A percentile compares a stretch with the other conserved stretches of the same genome.
phyloP scores from a whole-genome alignment of 2,113 vertebrate genomes.

The Kryptolebias marmoratus region DNA sequence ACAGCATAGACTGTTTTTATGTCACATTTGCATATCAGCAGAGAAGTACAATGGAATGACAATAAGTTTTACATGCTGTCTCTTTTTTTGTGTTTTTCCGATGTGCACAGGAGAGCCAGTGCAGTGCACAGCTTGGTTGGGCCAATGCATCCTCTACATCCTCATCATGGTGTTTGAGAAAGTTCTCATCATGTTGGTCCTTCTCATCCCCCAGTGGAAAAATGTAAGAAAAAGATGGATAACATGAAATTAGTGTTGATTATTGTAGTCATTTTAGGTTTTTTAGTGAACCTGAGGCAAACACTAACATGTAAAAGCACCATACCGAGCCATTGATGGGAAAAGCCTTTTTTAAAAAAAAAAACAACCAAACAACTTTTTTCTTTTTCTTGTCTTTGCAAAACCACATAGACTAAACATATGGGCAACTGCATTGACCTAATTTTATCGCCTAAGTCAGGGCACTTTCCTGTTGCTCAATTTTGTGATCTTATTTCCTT shows the following conservation, averaged over 20 bases:
- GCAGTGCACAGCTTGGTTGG: slow-evolving; percentile 93
- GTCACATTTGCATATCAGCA: background rate
- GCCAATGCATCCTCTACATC: slow-evolving; percentile 96
- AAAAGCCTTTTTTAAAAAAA: no score
- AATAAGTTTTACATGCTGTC: background rate
- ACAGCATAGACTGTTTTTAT: background rate
- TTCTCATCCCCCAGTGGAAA: slow-evolving; percentile 97
- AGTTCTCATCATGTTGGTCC: slow-evolving; percentile 92
- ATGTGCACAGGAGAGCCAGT: slow-evolving; percentile 88
- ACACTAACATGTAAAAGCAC: no score
- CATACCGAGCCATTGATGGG: no score
- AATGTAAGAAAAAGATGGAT: slow-evolving; percentile 81
- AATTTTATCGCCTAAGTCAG: no score
- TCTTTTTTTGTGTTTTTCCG: background rate
- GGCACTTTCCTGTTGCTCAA: no score
- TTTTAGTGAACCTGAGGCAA: no score
- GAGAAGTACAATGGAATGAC: slow-evolving; percentile 13
- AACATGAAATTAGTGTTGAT: background rate
- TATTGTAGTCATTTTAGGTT: background rate
- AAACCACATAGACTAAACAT: no score
- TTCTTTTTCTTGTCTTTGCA: no score
- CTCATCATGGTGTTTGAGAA: slow-evolving; percentile 99
- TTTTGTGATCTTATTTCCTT: no score
- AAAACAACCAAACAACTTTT: no score
- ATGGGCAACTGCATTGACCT: no score